A percentile compares a stretch with the other conserved stretches of the same genome.
phyloP scores from a whole-genome alignment of 2,797 vertebrate genomes.

The Gymnodraco acuticeps region DNA sequence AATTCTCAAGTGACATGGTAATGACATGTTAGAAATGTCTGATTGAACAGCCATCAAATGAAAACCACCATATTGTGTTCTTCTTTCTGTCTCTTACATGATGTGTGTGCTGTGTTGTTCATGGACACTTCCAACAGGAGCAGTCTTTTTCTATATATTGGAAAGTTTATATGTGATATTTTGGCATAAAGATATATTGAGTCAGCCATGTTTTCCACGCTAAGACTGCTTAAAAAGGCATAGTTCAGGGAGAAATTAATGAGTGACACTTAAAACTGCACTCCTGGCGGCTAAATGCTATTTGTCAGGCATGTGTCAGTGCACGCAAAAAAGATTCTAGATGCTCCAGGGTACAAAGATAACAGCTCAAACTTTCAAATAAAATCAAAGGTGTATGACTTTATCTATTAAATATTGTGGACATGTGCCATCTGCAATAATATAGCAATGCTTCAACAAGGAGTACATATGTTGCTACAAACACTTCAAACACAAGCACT shows the following conservation, averaged over 20 bases:
- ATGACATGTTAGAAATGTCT: not conserved
- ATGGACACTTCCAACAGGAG: not conserved
- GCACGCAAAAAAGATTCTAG: slow-evolving; percentile 4
- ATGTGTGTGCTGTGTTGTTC: not conserved
- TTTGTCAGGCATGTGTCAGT: slow-evolving; percentile 43
- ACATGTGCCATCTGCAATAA: not conserved
- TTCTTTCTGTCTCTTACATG: not conserved
- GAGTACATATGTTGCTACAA: not conserved
- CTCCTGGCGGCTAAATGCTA: slow-evolving; percentile 30
- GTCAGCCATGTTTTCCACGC: slow-evolving; percentile 3
- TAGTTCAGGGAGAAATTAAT: slow-evolving; percentile 4
- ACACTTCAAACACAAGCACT: not conserved
- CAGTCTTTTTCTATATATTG: too few species aligned
- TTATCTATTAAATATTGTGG: not conserved
- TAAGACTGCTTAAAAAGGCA: slow-evolving; percentile 7
- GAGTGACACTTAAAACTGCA: slow-evolving; percentile 19
- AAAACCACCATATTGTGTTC: not conserved
- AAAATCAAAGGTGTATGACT: not conserved
- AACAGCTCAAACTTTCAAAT: not conserved
- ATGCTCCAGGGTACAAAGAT: slow-evolving; percentile 14
- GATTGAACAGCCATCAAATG: not conserved
- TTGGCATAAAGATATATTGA: too few species aligned
- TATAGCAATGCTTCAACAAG: not conserved
- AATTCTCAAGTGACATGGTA: slow-evolving; percentile 41
- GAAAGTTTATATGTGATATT: too few species aligned